phyloP scores from a whole-genome alignment of 2,797 vertebrate species.

The Smutsia temminckii region DNA sequence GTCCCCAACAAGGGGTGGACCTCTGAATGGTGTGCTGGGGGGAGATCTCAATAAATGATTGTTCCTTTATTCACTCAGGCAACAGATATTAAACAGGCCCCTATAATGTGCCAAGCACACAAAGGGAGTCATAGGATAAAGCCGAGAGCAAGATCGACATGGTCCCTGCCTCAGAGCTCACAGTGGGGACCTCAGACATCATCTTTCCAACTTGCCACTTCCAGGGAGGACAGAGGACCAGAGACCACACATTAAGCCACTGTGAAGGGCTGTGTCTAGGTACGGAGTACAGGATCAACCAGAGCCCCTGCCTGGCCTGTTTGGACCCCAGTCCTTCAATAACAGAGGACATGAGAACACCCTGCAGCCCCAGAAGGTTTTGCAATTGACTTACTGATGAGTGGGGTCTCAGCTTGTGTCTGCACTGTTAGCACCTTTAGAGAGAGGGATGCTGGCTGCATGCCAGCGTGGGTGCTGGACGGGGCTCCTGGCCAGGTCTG shows the following conservation, averaged over 20 bases:
- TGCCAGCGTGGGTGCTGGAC: accelerated
- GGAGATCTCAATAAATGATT: neutral
- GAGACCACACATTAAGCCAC: neutral
- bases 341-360: neutral
- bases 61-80: neutral
- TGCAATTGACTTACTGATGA: neutral
- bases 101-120: neutral
- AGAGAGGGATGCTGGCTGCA: neutral
- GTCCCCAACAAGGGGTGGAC: neutral
- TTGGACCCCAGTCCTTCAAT: neutral
- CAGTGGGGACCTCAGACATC: neutral
- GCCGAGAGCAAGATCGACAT: neutral
- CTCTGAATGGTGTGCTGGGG: neutral
- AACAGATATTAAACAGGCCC: neutral
- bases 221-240: neutral
- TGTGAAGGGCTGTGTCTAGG: neutral
- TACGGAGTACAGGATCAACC: neutral
- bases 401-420: neutral
- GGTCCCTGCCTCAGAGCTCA: neutral
- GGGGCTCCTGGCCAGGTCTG: neutral
- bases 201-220: neutral
- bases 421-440: neutral
- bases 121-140: neutral
- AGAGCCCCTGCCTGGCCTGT: neutral
- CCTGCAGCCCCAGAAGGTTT: neutral